Conservation (phyloP, 2,888 invertebrate genomes). For the Malacosoma neustria region DNA sequence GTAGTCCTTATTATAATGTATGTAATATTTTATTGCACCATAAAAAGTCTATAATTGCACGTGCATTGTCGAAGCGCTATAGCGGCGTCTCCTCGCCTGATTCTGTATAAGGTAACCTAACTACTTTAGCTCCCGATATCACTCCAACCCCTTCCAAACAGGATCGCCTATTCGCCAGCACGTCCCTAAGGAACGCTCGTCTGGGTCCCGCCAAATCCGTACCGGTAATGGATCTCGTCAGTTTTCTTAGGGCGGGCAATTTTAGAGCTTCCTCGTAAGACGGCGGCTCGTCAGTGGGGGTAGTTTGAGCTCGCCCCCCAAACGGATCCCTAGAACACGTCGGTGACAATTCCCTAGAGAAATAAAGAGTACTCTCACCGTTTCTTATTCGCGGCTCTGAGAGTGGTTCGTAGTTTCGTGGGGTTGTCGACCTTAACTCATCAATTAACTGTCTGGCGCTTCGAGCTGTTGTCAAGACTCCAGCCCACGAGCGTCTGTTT, state of each 20-base stretch:
- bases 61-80: constrained; percentile 38
- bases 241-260: constrained; percentile 71
- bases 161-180: constrained; percentile 62
- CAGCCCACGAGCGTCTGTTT: constrained; percentile 63
- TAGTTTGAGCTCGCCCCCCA: constrained; percentile 70
- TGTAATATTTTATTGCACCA: constrained; percentile 2
- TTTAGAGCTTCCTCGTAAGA: constrained; percentile 79
- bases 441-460: constrained; percentile 61
- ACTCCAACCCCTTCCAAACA: constrained; percentile 65
- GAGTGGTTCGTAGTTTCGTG: constrained; percentile 49
- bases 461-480: constrained; percentile 49
- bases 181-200: constrained; percentile 63
- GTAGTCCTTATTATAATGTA: constrained; percentile 5
- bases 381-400: constrained; percentile 39
- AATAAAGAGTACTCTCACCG: constrained; percentile 47
- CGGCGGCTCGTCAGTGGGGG: constrained; percentile 75
- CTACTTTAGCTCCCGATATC: constrained; percentile 53
- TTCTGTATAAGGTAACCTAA: constrained; percentile 52
- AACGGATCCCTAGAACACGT: constrained; percentile 77
- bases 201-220: constrained; percentile 68
- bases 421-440: constrained; percentile 43
- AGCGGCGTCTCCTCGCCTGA: constrained; percentile 62
- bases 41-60: constrained; percentile 35
- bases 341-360: constrained; percentile 56
- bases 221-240: constrained; percentile 77